Base-by-base conservation (phyloP, 1,140 invertebrate species). In the Cydia amplana region DNA sequence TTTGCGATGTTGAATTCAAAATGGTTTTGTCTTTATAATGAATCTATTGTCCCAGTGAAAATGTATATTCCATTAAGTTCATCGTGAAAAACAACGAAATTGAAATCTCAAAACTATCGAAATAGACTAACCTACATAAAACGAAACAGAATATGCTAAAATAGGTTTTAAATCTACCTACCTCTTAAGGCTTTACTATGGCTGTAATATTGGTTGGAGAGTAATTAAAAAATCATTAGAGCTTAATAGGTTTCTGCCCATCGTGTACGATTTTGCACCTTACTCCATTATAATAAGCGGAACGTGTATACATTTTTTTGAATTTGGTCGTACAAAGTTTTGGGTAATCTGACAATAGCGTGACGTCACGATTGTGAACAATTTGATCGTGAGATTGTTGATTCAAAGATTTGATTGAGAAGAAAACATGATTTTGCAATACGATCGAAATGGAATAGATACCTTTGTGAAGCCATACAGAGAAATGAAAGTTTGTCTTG, bases 31-130 rank as follows among this genome's bases (percentile, higher is more conserved):
- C 16, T 49, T n/a, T 49, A 16, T 4, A 49, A 10, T 5, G 6
- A 55, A 18, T 20, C 51, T 55, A 55, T 7, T 55, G 51, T 18
- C 5, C n/a, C 51, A 55, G 51, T 55, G n/a, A 18, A 55, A 55
- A 18, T 55, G 18, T 1, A n/a, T 7, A 55, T 55, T 55, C 16
- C 49, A 51, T n/a, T 51, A n/a, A 51, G 18, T 5, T 5, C 16
- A 18, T 51, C n/a, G 51, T 55, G 51, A 55, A 55, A n/a, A 55
- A 20, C 46, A 49, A 49, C n/a, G 46, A 49, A 49, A 49, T 49
- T n/a, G 46, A 49, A 55, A 55, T 55, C 51, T 55, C 4, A 20
- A 55, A 6, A 46, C n/a, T 55, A 55, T 55, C 51, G 51, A 55
- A n/a, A 55, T 18, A 55, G 49, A 18, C 49, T 18, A n/a, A 18